A percentile compares a stretch with the other conserved stretches of the same genome.
Conservation (phyloP, 2,113 vertebrate genomes). For the Cyanistes caeruleus region DNA sequence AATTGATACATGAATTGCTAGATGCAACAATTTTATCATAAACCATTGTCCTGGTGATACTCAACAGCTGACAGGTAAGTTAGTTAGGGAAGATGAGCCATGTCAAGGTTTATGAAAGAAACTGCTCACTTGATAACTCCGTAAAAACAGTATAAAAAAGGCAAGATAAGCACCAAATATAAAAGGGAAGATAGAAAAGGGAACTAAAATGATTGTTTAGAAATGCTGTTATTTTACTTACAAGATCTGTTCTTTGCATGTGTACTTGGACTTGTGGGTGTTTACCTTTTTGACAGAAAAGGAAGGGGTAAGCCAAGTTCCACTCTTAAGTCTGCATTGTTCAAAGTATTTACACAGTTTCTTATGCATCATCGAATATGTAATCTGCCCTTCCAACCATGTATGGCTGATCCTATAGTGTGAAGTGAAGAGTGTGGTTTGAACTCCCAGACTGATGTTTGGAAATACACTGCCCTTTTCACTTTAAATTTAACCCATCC, state of each 20-base stretch:
- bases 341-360: neutral
- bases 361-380: neutral
- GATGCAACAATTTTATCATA: neutral
- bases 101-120: neutral
- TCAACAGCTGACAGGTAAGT: neutral
- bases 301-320: neutral
- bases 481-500: neutral
- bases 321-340: neutral
- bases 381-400: neutral
- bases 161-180: neutral
- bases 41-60: neutral
- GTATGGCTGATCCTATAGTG: neutral
- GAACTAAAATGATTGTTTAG: neutral
- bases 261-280: neutral
- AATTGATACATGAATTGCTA: neutral
- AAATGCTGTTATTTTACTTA: neutral
- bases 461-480: neutral
- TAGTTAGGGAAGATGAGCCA: neutral
- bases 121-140: neutral
- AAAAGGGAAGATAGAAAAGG: neutral
- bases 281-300: slow-evolving; percentile 20
- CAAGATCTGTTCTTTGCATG: neutral
- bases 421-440: neutral
- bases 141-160: neutral
- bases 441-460: neutral